Conservation (phyloP, 1,140 invertebrate genomes). For the Megalopta genalis region DNA sequence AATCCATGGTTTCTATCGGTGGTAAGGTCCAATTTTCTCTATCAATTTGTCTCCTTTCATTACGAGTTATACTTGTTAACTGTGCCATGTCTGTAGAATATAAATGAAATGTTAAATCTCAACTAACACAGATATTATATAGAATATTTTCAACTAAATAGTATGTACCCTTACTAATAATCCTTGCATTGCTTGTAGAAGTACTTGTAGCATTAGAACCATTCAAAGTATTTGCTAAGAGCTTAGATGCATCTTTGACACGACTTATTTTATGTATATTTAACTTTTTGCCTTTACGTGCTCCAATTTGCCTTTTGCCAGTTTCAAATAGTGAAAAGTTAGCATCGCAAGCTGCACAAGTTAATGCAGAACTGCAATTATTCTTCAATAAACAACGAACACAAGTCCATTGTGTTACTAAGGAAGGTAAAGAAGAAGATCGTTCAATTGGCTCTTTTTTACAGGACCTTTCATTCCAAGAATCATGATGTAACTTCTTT, state of each 20-base stretch:
- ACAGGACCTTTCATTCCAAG: conserved; percentile 67
- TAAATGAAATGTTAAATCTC: conserved; percentile 12
- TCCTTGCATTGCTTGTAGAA: conserved; percentile 59
- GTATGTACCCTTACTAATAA: conserved; percentile 63
- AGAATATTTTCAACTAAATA: neutral
- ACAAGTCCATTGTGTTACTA: conserved; percentile 77
- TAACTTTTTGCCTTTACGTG: conserved; percentile 73
- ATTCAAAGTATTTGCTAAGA: conserved; percentile 68
- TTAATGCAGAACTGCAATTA: conserved; percentile 71
- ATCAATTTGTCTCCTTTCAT: conserved; percentile 65
- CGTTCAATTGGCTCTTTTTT: conserved; percentile 61
- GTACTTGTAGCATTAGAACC: conserved; percentile 63
- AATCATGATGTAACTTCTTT: conserved; percentile 67
- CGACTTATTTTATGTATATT: conserved; percentile 70
- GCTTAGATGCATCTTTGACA: conserved; percentile 67
- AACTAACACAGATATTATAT: neutral
- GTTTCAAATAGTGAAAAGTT: conserved; percentile 74
- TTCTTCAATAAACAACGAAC: conserved; percentile 77
- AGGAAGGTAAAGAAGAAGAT: conserved; percentile 72
- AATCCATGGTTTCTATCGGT: conserved; percentile 72
- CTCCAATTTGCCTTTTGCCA: conserved; percentile 74
- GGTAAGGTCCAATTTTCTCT: conserved; percentile 75
- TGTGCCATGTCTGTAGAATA: conserved; percentile 73
- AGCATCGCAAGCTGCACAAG: conserved; percentile 76
- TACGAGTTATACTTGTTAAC: conserved; percentile 74